These are phyloP conservation scores for Argyra leucocephala DNA, from an alignment of 2,888 invertebrate genomes.

Conservation along the genomic window DNA sequence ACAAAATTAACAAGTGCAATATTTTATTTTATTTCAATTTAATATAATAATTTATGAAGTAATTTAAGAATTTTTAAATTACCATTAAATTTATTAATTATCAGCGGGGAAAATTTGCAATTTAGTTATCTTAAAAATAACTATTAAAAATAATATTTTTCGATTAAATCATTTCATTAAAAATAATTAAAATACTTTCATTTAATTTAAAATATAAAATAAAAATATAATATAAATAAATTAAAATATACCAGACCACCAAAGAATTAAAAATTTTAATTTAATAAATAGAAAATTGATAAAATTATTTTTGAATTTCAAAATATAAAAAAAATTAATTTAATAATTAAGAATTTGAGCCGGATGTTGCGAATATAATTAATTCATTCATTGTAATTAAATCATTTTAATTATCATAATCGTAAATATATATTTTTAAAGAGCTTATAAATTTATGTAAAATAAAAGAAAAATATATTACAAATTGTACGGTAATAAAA, in stretches of 20 bases:
- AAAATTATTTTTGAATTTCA: background rate
- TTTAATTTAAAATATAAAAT: slow-evolving; percentile 8
- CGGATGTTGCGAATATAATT: background rate
- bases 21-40: background rate
- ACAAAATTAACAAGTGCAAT: background rate
- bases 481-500: background rate
- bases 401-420: background rate
- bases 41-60: too few species aligned
- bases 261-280: background rate
- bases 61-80: background rate
- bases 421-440: background rate
- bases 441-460: background rate
- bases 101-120: slow-evolving; percentile 9
- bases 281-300: background rate
- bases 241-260: background rate
- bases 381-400: background rate
- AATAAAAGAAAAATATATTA: background rate
- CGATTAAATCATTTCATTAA: too few species aligned
- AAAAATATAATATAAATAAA: slow-evolving; percentile 11
- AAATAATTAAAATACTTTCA: background rate
- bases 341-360: background rate
- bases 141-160: background rate
- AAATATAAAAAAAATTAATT: background rate
- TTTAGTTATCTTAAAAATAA: background rate
- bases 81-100: background rate